Conservation (phyloP, 1,140 invertebrate genomes). For the Drosophila grimshawi region DNA sequence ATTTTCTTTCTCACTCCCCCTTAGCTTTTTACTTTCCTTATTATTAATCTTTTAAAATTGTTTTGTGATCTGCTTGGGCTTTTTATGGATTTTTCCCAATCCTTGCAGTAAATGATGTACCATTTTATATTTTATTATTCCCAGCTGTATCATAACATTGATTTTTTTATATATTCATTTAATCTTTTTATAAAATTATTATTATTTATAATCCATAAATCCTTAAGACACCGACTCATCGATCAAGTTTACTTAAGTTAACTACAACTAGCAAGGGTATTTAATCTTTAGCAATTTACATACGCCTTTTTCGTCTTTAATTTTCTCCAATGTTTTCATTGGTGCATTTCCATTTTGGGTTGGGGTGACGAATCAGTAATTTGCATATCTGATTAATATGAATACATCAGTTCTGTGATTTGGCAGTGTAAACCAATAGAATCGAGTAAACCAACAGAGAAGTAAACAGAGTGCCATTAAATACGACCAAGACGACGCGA, state of each 20-base stretch:
- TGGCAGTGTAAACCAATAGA: slow-evolving; percentile 72
- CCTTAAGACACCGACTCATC: too few relatives aligned
- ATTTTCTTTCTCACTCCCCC: too few relatives aligned
- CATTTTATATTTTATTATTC: too few relatives aligned
- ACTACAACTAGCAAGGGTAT: slow-evolving; percentile 5
- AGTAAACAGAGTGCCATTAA: slow-evolving; percentile 67
- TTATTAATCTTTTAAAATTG: too few relatives aligned
- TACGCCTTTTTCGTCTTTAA: not conserved
- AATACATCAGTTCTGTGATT: slow-evolving; percentile 79
- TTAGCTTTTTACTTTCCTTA: not conserved
- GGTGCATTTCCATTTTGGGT: slow-evolving; percentile 41
- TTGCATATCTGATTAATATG: slow-evolving; percentile 83
- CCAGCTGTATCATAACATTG: too few relatives aligned
- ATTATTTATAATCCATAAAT: too few relatives aligned
- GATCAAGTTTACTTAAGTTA: too few relatives aligned
- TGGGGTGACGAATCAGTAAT: slow-evolving; percentile 42
- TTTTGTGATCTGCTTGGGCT: too few relatives aligned
- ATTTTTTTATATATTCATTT: too few relatives aligned
- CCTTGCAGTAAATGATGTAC: too few relatives aligned
- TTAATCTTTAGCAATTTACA: not conserved
- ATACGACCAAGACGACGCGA: slow-evolving; percentile 34
- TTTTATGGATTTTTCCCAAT: too few relatives aligned
- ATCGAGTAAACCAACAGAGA: slow-evolving; percentile 46
- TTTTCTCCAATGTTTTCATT: slow-evolving; percentile 11
- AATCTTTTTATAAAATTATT: too few relatives aligned